Evolutionary conservation across 1,140 invertebrate genomes (phyloP).

Genomic region (Holcopasites calliopsidis): DNA sequence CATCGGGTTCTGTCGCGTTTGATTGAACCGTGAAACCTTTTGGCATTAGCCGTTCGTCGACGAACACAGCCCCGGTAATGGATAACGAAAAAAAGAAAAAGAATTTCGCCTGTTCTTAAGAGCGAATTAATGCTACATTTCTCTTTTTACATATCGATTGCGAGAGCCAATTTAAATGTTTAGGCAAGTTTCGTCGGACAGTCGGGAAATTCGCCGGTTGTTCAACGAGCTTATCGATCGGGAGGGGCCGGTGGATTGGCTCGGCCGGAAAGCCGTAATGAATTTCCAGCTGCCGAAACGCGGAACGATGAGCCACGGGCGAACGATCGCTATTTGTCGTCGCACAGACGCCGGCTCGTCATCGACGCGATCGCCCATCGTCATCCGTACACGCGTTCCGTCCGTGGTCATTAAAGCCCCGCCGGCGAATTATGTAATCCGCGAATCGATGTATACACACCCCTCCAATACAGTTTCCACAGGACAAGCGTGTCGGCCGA

Average conservation of each 20-base stretch:
- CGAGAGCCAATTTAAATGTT: too few relatives aligned
- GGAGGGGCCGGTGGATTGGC: constrained; percentile 22
- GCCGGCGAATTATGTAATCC: constrained; percentile 44
- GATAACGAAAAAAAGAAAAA: too few relatives aligned
- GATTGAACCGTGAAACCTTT: too few relatives aligned
- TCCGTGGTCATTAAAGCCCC: constrained; percentile 28
- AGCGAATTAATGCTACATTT: too few relatives aligned
- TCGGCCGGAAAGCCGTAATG: constrained; percentile 28
- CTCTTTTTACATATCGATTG: too few relatives aligned
- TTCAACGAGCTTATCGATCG: constrained; percentile 10
- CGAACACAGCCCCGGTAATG: too few relatives aligned
- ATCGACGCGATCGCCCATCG: constrained; percentile 22
- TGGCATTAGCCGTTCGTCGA: too few relatives aligned
- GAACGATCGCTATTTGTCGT: constrained; percentile 52
- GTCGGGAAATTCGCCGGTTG: constrained; percentile 8
- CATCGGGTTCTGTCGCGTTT: too few relatives aligned
- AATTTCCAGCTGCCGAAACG: constrained; percentile 45
- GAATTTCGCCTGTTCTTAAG: too few relatives aligned
- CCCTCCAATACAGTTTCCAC: background rate
- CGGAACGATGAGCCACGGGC: constrained; percentile 9
- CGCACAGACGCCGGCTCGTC: background rate
- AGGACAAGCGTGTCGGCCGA: background rate
- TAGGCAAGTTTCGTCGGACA: background rate
- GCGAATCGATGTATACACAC: constrained; percentile 18
- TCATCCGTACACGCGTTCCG: background rate